Conservation (phyloP, 2,888 invertebrate genomes). For the Anarsia innoxiella region DNA sequence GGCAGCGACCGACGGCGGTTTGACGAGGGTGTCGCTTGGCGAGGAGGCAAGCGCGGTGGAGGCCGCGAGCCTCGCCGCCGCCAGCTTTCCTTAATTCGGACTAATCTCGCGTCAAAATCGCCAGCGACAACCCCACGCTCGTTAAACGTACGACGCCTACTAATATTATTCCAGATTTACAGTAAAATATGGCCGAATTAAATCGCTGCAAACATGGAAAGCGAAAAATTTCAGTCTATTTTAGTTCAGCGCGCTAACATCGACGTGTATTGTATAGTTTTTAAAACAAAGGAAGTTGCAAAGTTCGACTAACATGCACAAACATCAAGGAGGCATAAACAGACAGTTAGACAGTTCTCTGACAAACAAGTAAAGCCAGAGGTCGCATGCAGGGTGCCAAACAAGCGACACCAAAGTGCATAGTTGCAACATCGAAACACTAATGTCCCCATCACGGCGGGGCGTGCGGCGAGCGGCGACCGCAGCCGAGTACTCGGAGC, state of each 20-base stretch:
- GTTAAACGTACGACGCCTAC: conserved; percentile 22
- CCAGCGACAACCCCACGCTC: conserved; percentile 24
- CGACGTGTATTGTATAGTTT: conserved; percentile 15
- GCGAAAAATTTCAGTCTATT: conserved; percentile 13
- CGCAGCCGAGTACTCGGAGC: conserved; percentile 9
- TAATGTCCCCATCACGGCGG: conserved; percentile 8
- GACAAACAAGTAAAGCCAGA: conserved; percentile 15
- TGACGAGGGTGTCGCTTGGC: conserved; percentile 6
- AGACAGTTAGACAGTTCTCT: conserved; percentile 16
- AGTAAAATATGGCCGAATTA: conserved; percentile 17
- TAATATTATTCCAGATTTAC: conserved; percentile 12
- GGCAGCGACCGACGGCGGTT: background rate
- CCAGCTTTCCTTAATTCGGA: conserved; percentile 23
- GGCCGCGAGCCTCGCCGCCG: conserved; percentile 8
- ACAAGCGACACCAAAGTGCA: conserved; percentile 18
- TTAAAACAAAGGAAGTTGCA: conserved; percentile 16
- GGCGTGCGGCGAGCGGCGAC: background rate
- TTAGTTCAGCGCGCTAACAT: conserved; percentile 14
- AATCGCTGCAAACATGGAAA: conserved; percentile 17
- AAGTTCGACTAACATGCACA: conserved; percentile 18
- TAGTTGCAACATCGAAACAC: conserved; percentile 16
- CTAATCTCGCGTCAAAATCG: conserved; percentile 29
- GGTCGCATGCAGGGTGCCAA: conserved; percentile 18
- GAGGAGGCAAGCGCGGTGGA: conserved; percentile 5
- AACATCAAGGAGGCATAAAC: conserved; percentile 17